Percentiles rank a stretch among this genome's conserved stretches.
Conservation (phyloP, 2,797 vertebrate genomes). For the Pelodytes ibericus region DNA sequence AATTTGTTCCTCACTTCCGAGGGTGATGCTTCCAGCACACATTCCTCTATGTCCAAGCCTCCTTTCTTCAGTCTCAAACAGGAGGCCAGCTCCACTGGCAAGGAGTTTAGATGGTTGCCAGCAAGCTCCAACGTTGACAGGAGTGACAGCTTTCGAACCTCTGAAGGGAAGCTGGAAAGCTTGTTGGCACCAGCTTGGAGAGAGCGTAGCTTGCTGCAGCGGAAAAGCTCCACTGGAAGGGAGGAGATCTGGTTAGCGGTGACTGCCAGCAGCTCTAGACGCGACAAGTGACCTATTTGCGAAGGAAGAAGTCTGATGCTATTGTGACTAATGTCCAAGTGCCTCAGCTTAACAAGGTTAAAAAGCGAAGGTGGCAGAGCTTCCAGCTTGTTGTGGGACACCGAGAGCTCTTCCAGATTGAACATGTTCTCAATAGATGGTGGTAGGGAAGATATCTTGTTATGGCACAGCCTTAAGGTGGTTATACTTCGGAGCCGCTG, state of each 20-base stretch:
- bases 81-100: constrained; percentile 71
- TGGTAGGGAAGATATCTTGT: constrained; percentile 68
- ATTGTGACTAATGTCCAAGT: constrained; percentile 76
- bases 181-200: constrained; percentile 73
- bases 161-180: constrained; percentile 64
- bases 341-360: constrained; percentile 70
- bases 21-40: constrained; percentile 73
- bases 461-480: constrained; percentile 73
- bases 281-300: constrained; percentile 68
- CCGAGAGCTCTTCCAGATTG: constrained; percentile 74
- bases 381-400: constrained; percentile 75
- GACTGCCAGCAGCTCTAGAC: constrained; percentile 72
- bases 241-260: constrained; percentile 73
- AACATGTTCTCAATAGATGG: constrained; percentile 69
- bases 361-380: constrained; percentile 73
- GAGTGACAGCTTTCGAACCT: constrained; percentile 63
- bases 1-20: constrained; percentile 62
- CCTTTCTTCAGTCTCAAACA: constrained; percentile 71
- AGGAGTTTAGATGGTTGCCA: constrained; percentile 73
- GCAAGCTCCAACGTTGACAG: constrained; percentile 73
- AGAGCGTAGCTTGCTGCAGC: constrained; percentile 68
- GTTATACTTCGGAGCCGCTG: constrained; percentile 72
- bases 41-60: constrained; percentile 73
- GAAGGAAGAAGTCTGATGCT: constrained; percentile 68
- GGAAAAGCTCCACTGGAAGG: constrained; percentile 71